Base-by-base conservation (phyloP, 2,888 invertebrate genomes). In the Andrena bucephala region DNA sequence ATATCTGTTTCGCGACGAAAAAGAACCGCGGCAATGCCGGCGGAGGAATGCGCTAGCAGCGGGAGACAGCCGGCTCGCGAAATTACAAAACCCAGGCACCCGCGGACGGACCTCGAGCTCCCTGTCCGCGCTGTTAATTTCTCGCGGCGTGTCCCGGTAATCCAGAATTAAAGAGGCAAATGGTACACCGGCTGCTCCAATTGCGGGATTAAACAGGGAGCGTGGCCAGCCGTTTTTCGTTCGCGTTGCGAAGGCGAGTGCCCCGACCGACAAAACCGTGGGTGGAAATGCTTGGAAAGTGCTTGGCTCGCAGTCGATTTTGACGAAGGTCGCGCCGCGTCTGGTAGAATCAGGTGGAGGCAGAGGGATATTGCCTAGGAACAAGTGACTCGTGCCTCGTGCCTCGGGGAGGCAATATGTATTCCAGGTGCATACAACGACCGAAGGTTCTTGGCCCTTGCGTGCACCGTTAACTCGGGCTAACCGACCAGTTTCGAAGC, bases 401-500 rank as follows among this genome's bases (percentile, higher is more conserved):
- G 50, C 27, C 54, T 48, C 52, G 69, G n/a, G 20, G 33, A 65
- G 70, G 57, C 75, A 60, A 80, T 79, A 77, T 62, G 74, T 84
- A 81, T 84, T 79, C 78, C 77, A 75, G 57, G 60, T 75, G 84
- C 75, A 68, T 42, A 50, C 80, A 67, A 68, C 77, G 77, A 68
- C 50, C 73, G 7, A 87, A 81, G 83, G 75, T 83, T 85, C 85
- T 78, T 81, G 75, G 83, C 78, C 81, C 85, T 87, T 67, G 85
- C 69, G 63, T 76, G 83, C 81, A 87, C 73, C 87, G 83, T 83
- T 79, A 87, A 85, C 67, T 85, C 71, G 29, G 65, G 60, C 73
- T 74, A 74, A 74, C 60, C 79, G 65, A 83, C 74, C 80, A 85
- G 82, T 80, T 85, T 78, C 80, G 77, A 83, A 76, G 74, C 68